Evolutionary conservation across 2,797 vertebrate species (phyloP), one percentile per base, ranked within the genome.

Genomic region (Alosa sapidissima): DNA sequence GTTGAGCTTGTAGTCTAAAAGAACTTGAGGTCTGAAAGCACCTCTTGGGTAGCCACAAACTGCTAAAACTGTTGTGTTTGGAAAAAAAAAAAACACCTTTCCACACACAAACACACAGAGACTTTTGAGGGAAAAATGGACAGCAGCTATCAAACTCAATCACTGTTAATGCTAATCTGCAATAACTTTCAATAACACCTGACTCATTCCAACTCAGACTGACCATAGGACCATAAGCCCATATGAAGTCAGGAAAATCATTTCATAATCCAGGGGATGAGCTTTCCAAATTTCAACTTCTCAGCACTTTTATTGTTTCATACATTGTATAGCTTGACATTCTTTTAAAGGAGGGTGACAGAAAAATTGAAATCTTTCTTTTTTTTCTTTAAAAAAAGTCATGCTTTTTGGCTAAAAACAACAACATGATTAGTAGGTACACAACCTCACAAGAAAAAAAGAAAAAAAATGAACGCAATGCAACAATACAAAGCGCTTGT

Each of bases 301-400:
- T 92, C 91, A 88, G 91, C 92, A 93, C 89, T 94, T 95, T 95
- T 86, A 95, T 95, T 93, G 86, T 94, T 93, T 94, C 87, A 89
- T 92, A 95, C 92, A 93, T 92, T 90, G 91, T 91, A 89, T 90
- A 91, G 88, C 89, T 89, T 83, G 83, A 94, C 93, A 95, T 93
- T 94, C 90, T 93, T 41, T 92, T 92, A 92, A 93, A 93, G 92
- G 68, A 75, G 33, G 68, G 68, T 75, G 68, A 75, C 68, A 14
- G 68, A 75, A 75, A 75, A 75, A 41, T 75, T 75, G 68, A 75
- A 75, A 11, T 75, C 68, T 75, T 75, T 75, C 65, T 41, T 75
- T 75, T 75, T 45, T 58, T 58, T 21, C 55, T 75, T 75, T 65
- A 89, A 88, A 91, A 91, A 89, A 90, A 89, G 81, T 93, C 95